Evolutionary conservation across 2,797 vertebrate species (phyloP), one percentile per base, ranked within the genome.

Genomic region (Gadopsis marmoratus): DNA sequence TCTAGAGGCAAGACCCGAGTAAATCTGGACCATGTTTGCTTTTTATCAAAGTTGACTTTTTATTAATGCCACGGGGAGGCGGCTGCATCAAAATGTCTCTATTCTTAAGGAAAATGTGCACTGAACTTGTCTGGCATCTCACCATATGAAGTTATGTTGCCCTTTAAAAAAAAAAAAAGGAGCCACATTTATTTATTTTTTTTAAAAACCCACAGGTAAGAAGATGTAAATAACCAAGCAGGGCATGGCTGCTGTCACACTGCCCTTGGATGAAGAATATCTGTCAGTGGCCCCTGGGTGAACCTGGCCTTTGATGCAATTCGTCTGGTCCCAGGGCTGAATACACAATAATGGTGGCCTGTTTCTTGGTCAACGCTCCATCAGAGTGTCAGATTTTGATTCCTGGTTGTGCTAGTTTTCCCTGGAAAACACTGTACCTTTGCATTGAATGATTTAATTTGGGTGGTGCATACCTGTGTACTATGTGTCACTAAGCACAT

Each of bases 41-140:
- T 86, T 91, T 93, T 89, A 92, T 94, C 90, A 94, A 91, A 83
- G 81, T 83, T 92, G 89, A 94, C 90, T 92, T 94, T 95, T 93
- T 85, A 82, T 66, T 59, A 76, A 85, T 81, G 90, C 91, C 89
- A 78, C 41, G 5, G 88, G 91, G 86, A 91, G 79, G 78, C 48
- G 41, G 73, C 66, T 37, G 74, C 85, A 93, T 92, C 82, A 86
- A 91, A 91, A 91, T 91, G 84, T 78, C 77, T 93, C 79, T 78
- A 80, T 91, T 93, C 86, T 89, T 58, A 60, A 58, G 81, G 79
- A 76, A 86, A 90, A 89, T 91, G 91, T 86, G 90, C 87, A 86
- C 70, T 90, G 88, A 94, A 93, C 88, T 82, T 56, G 60, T 82
- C 84, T 80, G 74, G 78, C 74, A 74, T 82, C 64, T 74, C 74